These are phyloP conservation scores for Tautogolabrus adspersus DNA, from an alignment of 2,113 vertebrate genomes.

Conservation along the genomic window DNA sequence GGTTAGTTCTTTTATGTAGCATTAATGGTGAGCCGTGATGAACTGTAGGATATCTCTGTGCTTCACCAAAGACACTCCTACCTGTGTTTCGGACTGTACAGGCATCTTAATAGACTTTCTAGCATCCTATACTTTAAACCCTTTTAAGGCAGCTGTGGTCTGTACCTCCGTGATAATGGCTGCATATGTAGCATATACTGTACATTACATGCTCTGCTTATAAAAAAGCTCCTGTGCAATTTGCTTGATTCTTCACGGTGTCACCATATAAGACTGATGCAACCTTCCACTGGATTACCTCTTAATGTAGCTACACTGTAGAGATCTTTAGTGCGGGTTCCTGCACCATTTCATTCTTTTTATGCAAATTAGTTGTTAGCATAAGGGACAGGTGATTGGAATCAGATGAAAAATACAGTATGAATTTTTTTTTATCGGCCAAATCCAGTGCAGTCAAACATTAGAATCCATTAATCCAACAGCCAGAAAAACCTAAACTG, in stretches of 20 bases:
- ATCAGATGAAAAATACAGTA: conserved; percentile 1
- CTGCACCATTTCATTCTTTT: conserved; percentile 8
- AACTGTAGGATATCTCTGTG: not conserved
- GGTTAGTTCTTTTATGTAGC: not conserved
- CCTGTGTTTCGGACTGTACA: conserved; percentile 1
- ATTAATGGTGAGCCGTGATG: not conserved
- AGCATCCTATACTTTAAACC: conserved; percentile 1
- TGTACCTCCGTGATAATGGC: conserved; percentile 8
- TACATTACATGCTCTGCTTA: not conserved
- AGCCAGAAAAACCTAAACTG: not conserved
- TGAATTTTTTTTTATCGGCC: conserved; percentile 11
- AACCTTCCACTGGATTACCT: conserved; percentile 32
- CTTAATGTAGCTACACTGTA: conserved; percentile 24
- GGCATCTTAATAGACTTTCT: conserved; percentile 12
- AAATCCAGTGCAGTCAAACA: conserved; percentile 9
- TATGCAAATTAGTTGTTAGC: conserved; percentile 27
- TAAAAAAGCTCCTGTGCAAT: conserved; percentile 38
- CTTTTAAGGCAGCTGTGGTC: conserved; percentile 1
- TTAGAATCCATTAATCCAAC: not conserved
- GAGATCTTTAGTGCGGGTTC: conserved; percentile 22
- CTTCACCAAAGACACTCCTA: not conserved
- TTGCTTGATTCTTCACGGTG: conserved; percentile 12
- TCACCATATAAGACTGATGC: conserved; percentile 13
- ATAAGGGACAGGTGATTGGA: conserved; percentile 4
- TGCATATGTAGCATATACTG: conserved; percentile 5